Evolutionary conservation across 2,797 vertebrate species (phyloP).

Genomic region (Ceyx erithaca): DNA sequence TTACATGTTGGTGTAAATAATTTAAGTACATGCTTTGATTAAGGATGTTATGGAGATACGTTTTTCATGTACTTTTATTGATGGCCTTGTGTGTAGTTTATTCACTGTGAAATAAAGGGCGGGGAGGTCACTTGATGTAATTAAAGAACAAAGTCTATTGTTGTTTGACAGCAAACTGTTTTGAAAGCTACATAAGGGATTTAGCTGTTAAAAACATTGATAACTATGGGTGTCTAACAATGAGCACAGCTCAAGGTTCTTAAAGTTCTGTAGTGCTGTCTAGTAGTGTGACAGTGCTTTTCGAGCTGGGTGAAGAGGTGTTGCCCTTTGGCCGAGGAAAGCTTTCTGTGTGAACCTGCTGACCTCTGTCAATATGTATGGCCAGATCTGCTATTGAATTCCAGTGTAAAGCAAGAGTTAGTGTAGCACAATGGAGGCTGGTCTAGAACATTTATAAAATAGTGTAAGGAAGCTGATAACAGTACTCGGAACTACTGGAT

Average conservation of each 20-base stretch:
- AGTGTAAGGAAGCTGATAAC: background rate
- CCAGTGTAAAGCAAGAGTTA: conserved; percentile 10
- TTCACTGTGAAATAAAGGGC: conserved; percentile 77
- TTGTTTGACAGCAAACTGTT: conserved; percentile 80
- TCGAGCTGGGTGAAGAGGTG: conserved; percentile 63
- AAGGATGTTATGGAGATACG: conserved; percentile 65
- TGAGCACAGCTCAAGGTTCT: conserved; percentile 68
- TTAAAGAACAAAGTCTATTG: conserved; percentile 84
- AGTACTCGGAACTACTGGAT: conserved; percentile 11
- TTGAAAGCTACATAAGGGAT: conserved; percentile 81
- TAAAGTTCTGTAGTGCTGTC: conserved; percentile 67
- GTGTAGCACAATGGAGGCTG: background rate
- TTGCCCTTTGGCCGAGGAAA: conserved; percentile 60
- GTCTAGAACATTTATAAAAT: background rate
- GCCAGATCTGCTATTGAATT: conserved; percentile 28
- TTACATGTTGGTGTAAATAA: conserved; percentile 56
- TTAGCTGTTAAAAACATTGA: conserved; percentile 79
- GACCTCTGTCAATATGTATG: conserved; percentile 42
- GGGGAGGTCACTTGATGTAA: conserved; percentile 79
- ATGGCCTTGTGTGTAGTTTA: conserved; percentile 70
- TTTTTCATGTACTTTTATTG: conserved; percentile 47
- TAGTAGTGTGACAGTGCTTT: conserved; percentile 60
- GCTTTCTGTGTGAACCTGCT: conserved; percentile 60
- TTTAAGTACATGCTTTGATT: conserved; percentile 71
- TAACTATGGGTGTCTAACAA: conserved; percentile 74